Conservation (phyloP, 1,140 invertebrate genomes). For the Dufourea novaeangliae region DNA sequence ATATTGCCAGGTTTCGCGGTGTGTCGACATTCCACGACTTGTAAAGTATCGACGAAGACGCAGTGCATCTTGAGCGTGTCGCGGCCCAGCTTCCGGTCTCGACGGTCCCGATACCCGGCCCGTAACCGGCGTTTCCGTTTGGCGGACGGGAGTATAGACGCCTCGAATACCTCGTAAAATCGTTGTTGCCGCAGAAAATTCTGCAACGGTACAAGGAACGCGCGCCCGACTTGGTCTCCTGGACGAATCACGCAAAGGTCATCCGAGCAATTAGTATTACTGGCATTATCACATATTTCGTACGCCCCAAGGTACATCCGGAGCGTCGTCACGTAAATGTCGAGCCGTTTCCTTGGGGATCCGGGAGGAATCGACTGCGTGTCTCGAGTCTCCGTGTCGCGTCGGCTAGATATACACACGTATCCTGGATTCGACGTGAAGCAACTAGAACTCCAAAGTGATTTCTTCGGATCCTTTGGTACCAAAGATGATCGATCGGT, state of each 20-base stretch:
- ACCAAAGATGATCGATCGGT: neutral
- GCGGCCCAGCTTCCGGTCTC: constrained; percentile 27
- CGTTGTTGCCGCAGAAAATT: constrained; percentile 52
- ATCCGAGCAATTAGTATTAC: constrained; percentile 65
- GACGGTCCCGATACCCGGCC: no score
- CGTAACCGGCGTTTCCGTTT: no score
- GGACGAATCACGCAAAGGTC: constrained; percentile 72
- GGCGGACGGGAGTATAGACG: neutral
- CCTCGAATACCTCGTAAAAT: constrained; percentile 52
- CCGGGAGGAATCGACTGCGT: neutral
- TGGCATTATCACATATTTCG: constrained; percentile 61
- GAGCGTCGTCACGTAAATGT: constrained; percentile 29
- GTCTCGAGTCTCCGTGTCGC: no score
- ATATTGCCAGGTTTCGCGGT: no score
- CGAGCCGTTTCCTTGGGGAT: neutral
- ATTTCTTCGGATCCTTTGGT: neutral
- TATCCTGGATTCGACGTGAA: no score
- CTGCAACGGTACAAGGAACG: constrained; percentile 53
- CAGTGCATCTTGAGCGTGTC: neutral
- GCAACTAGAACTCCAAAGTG: no score
- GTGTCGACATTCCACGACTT: constrained; percentile 32
- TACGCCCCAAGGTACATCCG: constrained; percentile 44
- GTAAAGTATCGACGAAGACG: neutral
- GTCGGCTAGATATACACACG: no score
- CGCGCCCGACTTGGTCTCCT: constrained; percentile 41